These are phyloP conservation scores for Ploceus nigricollis DNA, from an alignment of 2,113 vertebrate genomes.

Conservation along the genomic window DNA sequence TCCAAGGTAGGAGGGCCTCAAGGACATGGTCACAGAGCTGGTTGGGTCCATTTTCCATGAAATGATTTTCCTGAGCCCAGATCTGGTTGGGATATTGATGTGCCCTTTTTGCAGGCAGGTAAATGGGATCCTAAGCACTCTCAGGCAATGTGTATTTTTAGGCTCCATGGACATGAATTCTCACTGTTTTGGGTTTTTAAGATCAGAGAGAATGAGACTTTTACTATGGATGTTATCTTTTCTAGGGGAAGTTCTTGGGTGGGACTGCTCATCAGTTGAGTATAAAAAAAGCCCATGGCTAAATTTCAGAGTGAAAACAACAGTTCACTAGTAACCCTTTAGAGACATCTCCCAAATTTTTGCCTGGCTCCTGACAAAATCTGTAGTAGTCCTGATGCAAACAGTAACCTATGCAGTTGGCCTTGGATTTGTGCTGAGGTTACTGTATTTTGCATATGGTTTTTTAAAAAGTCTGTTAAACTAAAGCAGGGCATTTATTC, in stretches of 20 bases:
- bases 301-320: not conserved
- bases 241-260: not conserved
- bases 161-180: not conserved
- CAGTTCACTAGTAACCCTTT: not conserved
- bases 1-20: not conserved
- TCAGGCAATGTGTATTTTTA: not conserved
- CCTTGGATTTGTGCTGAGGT: not conserved
- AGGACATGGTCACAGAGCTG: not conserved
- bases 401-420: not conserved
- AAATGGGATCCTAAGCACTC: not conserved
- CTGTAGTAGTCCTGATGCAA: not conserved
- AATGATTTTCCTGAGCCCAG: not conserved
- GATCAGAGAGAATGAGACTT: not conserved
- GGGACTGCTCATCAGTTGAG: not conserved
- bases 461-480: not conserved
- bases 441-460: not conserved
- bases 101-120: not conserved
- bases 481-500: not conserved
- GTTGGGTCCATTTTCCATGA: not conserved
- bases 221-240: not conserved
- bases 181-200: not conserved
- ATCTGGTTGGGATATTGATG: not conserved
- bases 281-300: fast-evolving
- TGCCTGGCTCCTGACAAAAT: not conserved
- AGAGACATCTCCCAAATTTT: not conserved